Base-by-base conservation (phyloP, 2,888 invertebrate genomes). In the Erpobdella octoculata region DNA sequence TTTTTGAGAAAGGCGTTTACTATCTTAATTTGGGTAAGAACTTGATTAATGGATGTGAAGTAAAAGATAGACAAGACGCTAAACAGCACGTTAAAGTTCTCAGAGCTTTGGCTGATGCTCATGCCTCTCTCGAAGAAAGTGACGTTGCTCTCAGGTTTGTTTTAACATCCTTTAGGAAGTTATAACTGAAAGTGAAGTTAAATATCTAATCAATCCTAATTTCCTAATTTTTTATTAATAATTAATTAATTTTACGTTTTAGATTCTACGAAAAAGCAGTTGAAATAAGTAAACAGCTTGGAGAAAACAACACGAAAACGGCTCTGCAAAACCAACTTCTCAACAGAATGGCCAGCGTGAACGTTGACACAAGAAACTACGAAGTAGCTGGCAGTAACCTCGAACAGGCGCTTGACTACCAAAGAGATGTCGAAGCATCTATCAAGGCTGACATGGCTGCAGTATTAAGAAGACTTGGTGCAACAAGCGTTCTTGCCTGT, bases 381-480 rank as follows among this genome's bases (percentile, higher is more conserved):
- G 78, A 79, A 73, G 78, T 79, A 66, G 81, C 81, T 5, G 80
- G 80, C 5, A 78, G 78, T 48, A 80, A 81, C 73, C 77, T 82
- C 71, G 80, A 80, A 68, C 80, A 81, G 72, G 82, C 81, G n/a
- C 78, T 81, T 35, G 80, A 79, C 74, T 74, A 72, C 73, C 81
- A 82, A 74, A 80, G 80, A 72, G 79, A 79, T 9, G 77, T 82
- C 75, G 80, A 81, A 25, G 79, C 79, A 62, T 80, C 81, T 68
- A 82, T 82, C 48, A 80, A 80, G 65, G 80, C 78, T n/a, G 82
- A 82, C 73, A 75, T 82, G 62, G 79, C 81, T 46, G 79, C 78
- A 65, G 79, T 81, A 0, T 76, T 81, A 12, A 77, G 80, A 67
- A 79, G 80, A 72, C 77, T 82, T 35, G 82, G 80, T 3, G 78